These are phyloP conservation scores for Trimorus sp. DNA, from an alignment of 2,888 invertebrate genomes.

Conservation along the genomic window DNA sequence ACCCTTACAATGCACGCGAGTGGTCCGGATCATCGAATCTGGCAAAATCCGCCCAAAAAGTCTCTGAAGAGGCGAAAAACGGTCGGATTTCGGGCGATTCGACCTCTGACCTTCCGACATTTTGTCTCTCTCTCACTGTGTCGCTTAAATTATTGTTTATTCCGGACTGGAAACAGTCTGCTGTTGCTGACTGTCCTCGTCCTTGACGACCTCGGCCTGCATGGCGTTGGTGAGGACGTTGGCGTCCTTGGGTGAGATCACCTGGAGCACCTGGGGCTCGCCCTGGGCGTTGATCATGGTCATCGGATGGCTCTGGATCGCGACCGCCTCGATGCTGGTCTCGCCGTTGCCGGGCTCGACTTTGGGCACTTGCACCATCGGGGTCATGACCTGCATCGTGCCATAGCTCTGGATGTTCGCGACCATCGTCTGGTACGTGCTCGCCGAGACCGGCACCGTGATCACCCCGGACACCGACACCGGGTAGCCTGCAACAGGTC, in stretches of 20 bases:
- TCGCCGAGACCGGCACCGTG: conserved; percentile 96
- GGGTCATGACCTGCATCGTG: conserved; percentile 89
- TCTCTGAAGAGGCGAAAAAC: too few species aligned
- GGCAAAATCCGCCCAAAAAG: too few species aligned
- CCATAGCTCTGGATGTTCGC: conserved; percentile 94
- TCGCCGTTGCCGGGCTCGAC: conserved; percentile 90
- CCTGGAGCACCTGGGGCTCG: conserved; percentile 91
- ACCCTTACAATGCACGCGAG: too few species aligned
- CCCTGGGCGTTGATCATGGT: conserved; percentile 87
- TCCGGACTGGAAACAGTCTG: conserved; percentile 82
- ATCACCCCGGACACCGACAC: conserved; percentile 96
- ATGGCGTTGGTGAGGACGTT: conserved; percentile 91
- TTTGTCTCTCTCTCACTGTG: background rate
- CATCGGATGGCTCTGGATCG: conserved; percentile 91
- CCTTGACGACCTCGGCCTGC: conserved; percentile 83
- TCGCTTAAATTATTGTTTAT: conserved; percentile 66
- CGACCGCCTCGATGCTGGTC: conserved; percentile 88
- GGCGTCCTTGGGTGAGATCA: conserved; percentile 92
- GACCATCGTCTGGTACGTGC: conserved; percentile 98
- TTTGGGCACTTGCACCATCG: conserved; percentile 91
- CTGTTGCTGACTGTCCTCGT: conserved; percentile 79
- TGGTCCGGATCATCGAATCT: too few species aligned
- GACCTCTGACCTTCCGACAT: too few species aligned
- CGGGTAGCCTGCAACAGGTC: conserved; percentile 86
- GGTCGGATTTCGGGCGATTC: too few species aligned